Evolutionary conservation across 2,888 invertebrate species (phyloP), one percentile per base, ranked within the genome.

Genomic region (Drosophila hamatofila): DNA sequence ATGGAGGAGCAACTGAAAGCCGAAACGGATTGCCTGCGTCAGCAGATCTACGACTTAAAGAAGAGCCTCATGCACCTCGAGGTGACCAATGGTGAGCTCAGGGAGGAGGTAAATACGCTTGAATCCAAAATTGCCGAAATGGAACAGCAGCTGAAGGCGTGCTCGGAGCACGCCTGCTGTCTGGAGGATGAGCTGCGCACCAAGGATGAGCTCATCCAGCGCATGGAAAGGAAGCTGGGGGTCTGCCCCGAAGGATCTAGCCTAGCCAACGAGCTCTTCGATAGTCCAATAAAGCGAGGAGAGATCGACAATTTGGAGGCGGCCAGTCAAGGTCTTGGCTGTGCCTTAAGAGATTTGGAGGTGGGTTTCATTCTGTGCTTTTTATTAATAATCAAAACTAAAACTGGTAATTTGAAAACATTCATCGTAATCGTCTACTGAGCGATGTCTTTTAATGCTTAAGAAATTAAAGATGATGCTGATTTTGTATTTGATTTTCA

Each of bases 91-190:
- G 94, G 95, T 64, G 96, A 96, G 92, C 92, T 96, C 12, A 94
- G 94, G 81, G 96, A 96, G 91, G 96, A 96, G 94, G 95, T 96
- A 33, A 94, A 94, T 91, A 95, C 94, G 80, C 92, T 95, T 85
- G 95, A 94, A 91, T 93, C 94, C 83, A 94, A 94, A 92, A 92
- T 95, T 78, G 92, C 93, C 80, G 94, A 94, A 66, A 91, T 95
- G 78, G 93, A 93, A n/a, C 93, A 94, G 74, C 94, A 93, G 86
- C 93, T 94, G 80, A 93, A 93, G 78, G 94, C 94, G 66, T 94
- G 94, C 70, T 94, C 94, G 63, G 94, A 95, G 72, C 94, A 94
- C 74, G 93, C 94, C 21, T 94, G 94, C 64, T 94, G 94, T 5
- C 91, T 95, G 41, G 94, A 94, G 74, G 94, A 95, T 85, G 95